Percentiles rank a stretch among this genome's conserved stretches.
Evolutionary conservation across 2,888 invertebrate species (phyloP).

Genomic region (Philhelius pedissequus): DNA sequence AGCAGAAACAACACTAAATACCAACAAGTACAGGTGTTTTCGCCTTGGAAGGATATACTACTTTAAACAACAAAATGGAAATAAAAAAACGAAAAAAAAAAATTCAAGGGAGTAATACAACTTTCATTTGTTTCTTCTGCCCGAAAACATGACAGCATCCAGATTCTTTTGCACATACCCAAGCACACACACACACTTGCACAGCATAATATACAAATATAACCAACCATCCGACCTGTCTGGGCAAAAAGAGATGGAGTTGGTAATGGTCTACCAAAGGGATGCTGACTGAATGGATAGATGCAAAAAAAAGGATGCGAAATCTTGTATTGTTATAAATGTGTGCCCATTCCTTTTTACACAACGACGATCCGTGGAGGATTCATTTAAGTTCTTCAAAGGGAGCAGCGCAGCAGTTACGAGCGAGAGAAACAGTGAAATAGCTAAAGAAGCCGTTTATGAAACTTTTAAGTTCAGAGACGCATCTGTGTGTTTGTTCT

Average conservation of each 20-base stretch:
- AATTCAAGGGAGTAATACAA: constrained; percentile 34
- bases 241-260: background rate
- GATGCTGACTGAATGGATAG: constrained; percentile 6
- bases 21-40: constrained; percentile 60
- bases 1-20: constrained; percentile 30
- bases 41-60: constrained; percentile 30
- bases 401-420: constrained; percentile 6
- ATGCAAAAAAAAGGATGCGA: background rate
- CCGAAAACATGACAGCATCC: constrained; percentile 54
- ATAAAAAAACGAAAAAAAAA: background rate
- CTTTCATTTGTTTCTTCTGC: constrained; percentile 60
- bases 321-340: constrained; percentile 60
- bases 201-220: background rate
- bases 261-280: constrained; percentile 21
- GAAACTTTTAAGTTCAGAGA: background rate
- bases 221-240: constrained; percentile 1
- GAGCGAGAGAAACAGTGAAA: constrained; percentile 13
- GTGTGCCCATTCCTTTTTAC: constrained; percentile 45
- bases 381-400: constrained; percentile 59
- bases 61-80: background rate
- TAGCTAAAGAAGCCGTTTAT: constrained; percentile 52
- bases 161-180: constrained; percentile 32
- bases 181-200: background rate
- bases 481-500: background rate
- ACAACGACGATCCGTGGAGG: constrained; percentile 30